These are phyloP conservation scores for Drosophila borealis DNA, from an alignment of 2,888 invertebrate genomes.

Conservation along the genomic window DNA sequence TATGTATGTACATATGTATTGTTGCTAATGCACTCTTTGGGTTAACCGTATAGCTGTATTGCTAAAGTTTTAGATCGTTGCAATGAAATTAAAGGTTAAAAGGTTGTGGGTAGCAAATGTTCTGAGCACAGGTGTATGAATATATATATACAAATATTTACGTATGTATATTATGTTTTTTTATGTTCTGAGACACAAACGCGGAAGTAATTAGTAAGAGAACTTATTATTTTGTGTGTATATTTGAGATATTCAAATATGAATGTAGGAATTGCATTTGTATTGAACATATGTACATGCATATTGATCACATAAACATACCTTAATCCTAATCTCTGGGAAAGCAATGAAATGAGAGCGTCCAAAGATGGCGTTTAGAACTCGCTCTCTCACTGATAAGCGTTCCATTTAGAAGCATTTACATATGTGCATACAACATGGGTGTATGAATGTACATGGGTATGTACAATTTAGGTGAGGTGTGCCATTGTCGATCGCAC, in stretches of 20 bases:
- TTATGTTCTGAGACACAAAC: not conserved
- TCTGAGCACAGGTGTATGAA: not conserved
- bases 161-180: not conserved
- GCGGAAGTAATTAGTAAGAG: not conserved
- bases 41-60: too few species aligned
- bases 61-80: too few species aligned
- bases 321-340: not conserved
- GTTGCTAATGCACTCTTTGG: too few species aligned
- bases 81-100: not conserved
- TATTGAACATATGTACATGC: conserved; percentile 2
- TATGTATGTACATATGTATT: too few species aligned
- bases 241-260: not conserved
- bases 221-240: not conserved
- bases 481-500: conserved; percentile 24
- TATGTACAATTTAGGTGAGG: conserved; percentile 19
- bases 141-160: not conserved
- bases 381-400: not conserved
- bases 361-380: not conserved
- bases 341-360: not conserved
- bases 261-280: not conserved
- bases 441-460: not conserved
- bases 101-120: not conserved
- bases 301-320: not conserved
- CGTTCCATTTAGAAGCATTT: not conserved
- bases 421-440: not conserved